Percentiles rank a stretch among this genome's conserved stretches.
phyloP scores from a whole-genome alignment of 2,113 vertebrate species.

The Chamaea fasciata region DNA sequence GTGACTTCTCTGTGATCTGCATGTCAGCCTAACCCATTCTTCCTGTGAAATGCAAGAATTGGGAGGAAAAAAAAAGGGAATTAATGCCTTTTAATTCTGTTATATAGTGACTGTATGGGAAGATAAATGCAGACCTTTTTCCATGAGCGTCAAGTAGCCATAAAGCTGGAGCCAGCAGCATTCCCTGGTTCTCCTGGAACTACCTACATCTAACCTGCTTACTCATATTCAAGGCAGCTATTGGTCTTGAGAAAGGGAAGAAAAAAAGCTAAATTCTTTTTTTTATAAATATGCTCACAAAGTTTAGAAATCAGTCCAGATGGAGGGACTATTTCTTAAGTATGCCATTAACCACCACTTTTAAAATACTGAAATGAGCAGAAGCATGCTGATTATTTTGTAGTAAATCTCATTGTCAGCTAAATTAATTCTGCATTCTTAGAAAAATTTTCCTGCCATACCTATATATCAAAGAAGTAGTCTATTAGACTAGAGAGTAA shows the following conservation, averaged over 20 bases:
- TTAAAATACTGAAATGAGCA: neutral
- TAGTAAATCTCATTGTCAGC: neutral
- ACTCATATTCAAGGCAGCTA: neutral
- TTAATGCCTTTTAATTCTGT: neutral
- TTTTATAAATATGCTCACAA: neutral
- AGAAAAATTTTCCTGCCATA: neutral
- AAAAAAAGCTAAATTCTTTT: neutral
- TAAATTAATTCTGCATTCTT: neutral
- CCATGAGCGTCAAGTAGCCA: accelerated
- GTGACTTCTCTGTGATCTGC: neutral
- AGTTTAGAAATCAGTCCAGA: neutral
- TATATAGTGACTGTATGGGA: neutral
- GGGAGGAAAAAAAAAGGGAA: accelerated
- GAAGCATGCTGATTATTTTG: neutral
- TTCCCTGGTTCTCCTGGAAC: neutral
- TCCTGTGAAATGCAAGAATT: neutral
- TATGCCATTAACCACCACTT: neutral
- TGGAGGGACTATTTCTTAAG: neutral
- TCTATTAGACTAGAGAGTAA: neutral
- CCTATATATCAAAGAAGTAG: neutral
- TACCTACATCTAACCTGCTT: neutral
- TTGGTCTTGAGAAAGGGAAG: neutral
- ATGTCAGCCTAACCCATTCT: neutral
- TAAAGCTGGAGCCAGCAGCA: neutral
- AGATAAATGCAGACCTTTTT: neutral